A percentile compares a stretch with the other conserved stretches of the same genome.
phyloP scores from a whole-genome alignment of 2,113 vertebrate genomes.

The Entelurus aequoreus region DNA sequence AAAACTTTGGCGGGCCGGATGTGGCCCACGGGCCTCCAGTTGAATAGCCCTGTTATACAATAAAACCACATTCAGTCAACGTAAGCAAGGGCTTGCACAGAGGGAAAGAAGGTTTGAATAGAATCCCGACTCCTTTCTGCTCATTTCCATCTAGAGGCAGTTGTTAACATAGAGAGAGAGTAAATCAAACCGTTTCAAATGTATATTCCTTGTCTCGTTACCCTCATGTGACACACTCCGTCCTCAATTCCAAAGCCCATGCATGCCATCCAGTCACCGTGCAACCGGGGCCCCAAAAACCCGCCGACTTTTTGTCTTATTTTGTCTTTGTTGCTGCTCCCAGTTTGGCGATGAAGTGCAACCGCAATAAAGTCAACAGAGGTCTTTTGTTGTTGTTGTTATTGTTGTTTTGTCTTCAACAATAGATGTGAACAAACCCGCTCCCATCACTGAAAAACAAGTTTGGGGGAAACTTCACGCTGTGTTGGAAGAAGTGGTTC shows the following conservation, averaged over 20 bases:
- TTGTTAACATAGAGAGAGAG: no score
- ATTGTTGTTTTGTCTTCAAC: slow-evolving; percentile 40
- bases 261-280: slow-evolving; percentile 20
- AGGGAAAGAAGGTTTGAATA: no score
- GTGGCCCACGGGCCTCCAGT: no score
- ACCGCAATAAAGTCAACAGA: slow-evolving; percentile 43
- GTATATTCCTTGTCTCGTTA: not conserved
- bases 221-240: slow-evolving; percentile 8
- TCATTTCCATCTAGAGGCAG: no score
- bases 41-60: no score
- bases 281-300: slow-evolving; percentile 21
- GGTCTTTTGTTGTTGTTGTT: not conserved
- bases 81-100: no score
- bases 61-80: no score
- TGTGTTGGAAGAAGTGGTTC: slow-evolving; percentile 28
- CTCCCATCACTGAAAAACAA: slow-evolving; percentile 32
- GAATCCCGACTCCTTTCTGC: no score
- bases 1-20: no score
- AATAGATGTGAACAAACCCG: slow-evolving; percentile 24
- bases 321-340: slow-evolving; percentile 31
- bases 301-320: slow-evolving; percentile 13
- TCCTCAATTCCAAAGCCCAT: slow-evolving; percentile 11
- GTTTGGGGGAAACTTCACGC: slow-evolving; percentile 41
- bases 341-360: slow-evolving; percentile 26
- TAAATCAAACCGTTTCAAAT: no score